Evolutionary conservation across 2,888 invertebrate species (phyloP), one percentile per base, ranked within the genome.

Genomic region (Tetragonisca angustula): DNA sequence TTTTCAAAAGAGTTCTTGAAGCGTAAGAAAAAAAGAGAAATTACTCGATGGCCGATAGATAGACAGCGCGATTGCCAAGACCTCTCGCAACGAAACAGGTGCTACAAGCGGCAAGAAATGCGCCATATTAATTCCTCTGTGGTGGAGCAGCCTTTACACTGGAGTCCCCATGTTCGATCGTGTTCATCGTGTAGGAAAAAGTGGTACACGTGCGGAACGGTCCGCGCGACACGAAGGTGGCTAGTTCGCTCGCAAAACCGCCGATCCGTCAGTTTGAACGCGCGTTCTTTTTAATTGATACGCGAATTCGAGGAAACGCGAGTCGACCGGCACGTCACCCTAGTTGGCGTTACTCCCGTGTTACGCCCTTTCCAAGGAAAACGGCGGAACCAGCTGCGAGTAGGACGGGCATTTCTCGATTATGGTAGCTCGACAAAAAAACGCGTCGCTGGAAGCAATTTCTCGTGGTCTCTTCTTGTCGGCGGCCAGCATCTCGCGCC

Each of bases 221-320:
- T 52, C 65, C 62, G 76, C 70, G 84, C 68, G 61, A 43, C 76
- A 36, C 17, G 49, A 15, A 62, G 61, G 52, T 71, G 81, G n/a
- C 64, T 59, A 24, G 72, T 59, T 27, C 52, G 5, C 32, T 15
- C 6, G 84, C 76, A 85, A 83, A 83, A 80, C 85, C 76, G 64
- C 54, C 75, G 50, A 84, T 82, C 84, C 54, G 72, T 78, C 82
- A 68, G 50, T 32, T 50, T 27, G 6, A 43, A 67, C n/a, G 73
- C 50, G 36, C 79, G 73, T 74, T 85, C 79, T 77, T 84, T 85
- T 80, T 80, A 85, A 85, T 85, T 80, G 85, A 84, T 72, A 74
- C 76, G 74, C 84, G 74, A 72, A 85, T 85, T 77, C 85, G 70
- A 52, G 74, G 85, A 85, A 84, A 50, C 84, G 69, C 24, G 59